Percentiles rank a stretch among this genome's conserved stretches.
phyloP scores from a whole-genome alignment of 1,140 invertebrate genomes.

The Ceratoteleas bidentatus region DNA sequence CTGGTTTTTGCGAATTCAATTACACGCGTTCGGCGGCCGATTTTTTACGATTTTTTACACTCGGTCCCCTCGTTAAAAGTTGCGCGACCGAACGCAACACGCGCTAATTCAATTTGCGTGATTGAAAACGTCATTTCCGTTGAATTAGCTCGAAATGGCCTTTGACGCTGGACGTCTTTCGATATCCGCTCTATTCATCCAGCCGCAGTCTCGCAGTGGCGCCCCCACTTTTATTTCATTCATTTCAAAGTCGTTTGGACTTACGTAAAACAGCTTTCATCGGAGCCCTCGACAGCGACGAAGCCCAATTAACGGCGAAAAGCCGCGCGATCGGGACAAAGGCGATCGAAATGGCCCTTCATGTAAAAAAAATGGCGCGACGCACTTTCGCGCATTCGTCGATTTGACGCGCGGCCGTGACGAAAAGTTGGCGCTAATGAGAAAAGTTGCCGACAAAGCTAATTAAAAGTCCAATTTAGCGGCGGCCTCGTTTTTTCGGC shows the following conservation, averaged over 20 bases:
- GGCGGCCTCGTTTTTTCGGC: constrained; percentile 1
- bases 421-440: constrained; percentile 44
- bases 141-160: constrained; percentile 5
- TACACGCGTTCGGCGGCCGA: background rate
- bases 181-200: constrained; percentile 13
- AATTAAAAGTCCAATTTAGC: constrained; percentile 55
- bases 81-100: constrained; percentile 1
- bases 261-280: constrained; percentile 18
- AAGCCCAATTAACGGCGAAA: constrained; percentile 30
- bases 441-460: constrained; percentile 52
- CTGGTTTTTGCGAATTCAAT: constrained; percentile 7
- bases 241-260: constrained; percentile 22
- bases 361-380: too few species aligned
- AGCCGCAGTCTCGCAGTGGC: background rate
- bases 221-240: constrained; percentile 10
- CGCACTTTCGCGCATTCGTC: background rate
- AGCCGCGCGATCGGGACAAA: constrained; percentile 12
- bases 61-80: constrained; percentile 20
- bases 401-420: constrained; percentile 12
- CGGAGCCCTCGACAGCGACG: constrained; percentile 4
- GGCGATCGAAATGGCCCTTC: background rate
- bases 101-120: constrained; percentile 23
- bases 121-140: constrained; percentile 13
- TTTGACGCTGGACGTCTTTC: constrained; percentile 16
- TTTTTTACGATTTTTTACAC: constrained; percentile 18